Evolutionary conservation across 2,113 vertebrate genomes (phyloP).

Genomic region (Hippocampus guttulatus): DNA sequence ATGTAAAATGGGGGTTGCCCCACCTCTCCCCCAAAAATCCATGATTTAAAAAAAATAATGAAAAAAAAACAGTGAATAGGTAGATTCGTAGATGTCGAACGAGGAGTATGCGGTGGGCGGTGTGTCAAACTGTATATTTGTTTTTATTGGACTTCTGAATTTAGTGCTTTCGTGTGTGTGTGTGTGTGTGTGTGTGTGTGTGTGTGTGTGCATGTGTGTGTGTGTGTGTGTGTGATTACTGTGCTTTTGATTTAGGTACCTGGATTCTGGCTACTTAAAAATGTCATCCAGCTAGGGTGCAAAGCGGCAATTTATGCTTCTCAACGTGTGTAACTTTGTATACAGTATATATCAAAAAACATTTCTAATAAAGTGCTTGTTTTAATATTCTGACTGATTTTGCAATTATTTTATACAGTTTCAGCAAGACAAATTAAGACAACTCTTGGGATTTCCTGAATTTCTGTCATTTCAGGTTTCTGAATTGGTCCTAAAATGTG

Average conservation of each 20-base stretch:
- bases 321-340: constrained; percentile 76
- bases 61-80: no score
- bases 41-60: no score
- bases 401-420: not conserved
- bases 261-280: constrained; percentile 85
- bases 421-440: not conserved
- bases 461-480: not conserved
- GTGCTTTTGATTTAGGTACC: constrained; percentile 75
- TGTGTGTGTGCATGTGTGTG: no score
- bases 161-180: not conserved
- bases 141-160: not conserved
- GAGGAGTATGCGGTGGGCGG: no score
- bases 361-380: constrained; percentile 3
- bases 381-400: constrained; percentile 20
- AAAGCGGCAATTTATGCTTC: constrained; percentile 87
- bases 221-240: not conserved
- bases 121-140: no score
- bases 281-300: constrained; percentile 85
- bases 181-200: not conserved
- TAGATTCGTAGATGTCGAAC: not conserved
- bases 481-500: not conserved
- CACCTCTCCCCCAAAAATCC: no score
- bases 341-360: not conserved
- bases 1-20: no score
- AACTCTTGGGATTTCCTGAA: not conserved